Base-by-base conservation (phyloP, 2,797 vertebrate genomes). In the Characodon lateralis region DNA sequence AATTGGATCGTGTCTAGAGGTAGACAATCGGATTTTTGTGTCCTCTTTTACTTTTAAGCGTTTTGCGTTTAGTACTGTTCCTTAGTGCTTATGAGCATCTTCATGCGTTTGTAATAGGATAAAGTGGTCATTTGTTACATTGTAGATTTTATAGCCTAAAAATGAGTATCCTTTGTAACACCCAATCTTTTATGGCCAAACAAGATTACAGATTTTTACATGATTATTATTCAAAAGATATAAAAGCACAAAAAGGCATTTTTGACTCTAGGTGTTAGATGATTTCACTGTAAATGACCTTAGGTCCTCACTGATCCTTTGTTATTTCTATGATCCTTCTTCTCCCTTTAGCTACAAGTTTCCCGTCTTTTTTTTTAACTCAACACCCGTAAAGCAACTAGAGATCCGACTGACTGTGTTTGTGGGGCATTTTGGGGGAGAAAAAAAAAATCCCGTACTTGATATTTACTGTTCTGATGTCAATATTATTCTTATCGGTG, bases 391-490 rank as follows among this genome's bases (percentile, higher is more conserved):
- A 92, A 92, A 92, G 85, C 85, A 90, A 92, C 84, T 89, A 85
- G 81, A 92, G 91, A 92, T 91, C 92, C 89, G 93, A 94, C 90
- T 93, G 93, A 95, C 94, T 95, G 93, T 95, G 93, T 94, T 91
- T 92, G 94, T 91, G 91, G 94, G 96, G 95, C 95, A 96, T 95
- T 96, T 89, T 94, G 88, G 66, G 5, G 4, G 4, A 53, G 28
- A 43, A 73, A 73, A 41, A 28, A 91, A 85, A 84, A 94, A 89
- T 92, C 86, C 86, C 65, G 85, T 96, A 95, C 95, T 96, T 96
- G 95, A 96, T 93, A 93, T 94, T 94, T 94, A 91, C 91, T 93
- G 92, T 94, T 94, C 89, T 92, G 92, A 91, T 93, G 92, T 95
- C 94, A 90, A 90, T 94, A 89, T 94, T 93, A 89, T 92, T 94